Conservation (phyloP, 1,140 invertebrate genomes). For the Anoplolepis gracilipes region DNA sequence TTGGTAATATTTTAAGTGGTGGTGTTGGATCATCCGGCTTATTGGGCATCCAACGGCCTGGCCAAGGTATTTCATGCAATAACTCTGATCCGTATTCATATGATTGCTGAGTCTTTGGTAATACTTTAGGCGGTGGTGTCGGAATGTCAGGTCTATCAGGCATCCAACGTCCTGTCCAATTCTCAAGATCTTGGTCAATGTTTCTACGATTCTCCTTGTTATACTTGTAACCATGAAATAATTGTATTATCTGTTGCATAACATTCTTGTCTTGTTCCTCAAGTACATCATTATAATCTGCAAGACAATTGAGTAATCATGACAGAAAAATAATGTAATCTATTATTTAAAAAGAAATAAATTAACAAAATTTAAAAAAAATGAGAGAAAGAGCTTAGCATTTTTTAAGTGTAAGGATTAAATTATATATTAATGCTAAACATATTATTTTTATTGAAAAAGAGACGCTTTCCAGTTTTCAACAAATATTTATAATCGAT, state of each 20-base stretch:
- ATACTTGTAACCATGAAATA: slow-evolving; percentile 48
- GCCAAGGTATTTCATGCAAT: slow-evolving; percentile 71
- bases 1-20: slow-evolving; percentile 76
- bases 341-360: neutral
- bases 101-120: slow-evolving; percentile 8
- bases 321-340: neutral
- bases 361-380: neutral
- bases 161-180: slow-evolving; percentile 83
- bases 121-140: slow-evolving; percentile 79
- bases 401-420: neutral
- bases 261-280: neutral
- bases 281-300: neutral
- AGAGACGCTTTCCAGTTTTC: neutral
- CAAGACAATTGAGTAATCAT: neutral
- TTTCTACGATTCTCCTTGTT: slow-evolving; percentile 65
- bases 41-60: slow-evolving; percentile 82
- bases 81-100: neutral
- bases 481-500: neutral
- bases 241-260: neutral
- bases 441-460: neutral
- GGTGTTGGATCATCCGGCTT: slow-evolving; percentile 76
- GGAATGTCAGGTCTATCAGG: slow-evolving; percentile 77
- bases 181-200: slow-evolving; percentile 65
- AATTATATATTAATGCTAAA: neutral
- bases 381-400: neutral